Conservation (phyloP, 1,140 invertebrate species). For the Heliothis subflexa region DNA sequence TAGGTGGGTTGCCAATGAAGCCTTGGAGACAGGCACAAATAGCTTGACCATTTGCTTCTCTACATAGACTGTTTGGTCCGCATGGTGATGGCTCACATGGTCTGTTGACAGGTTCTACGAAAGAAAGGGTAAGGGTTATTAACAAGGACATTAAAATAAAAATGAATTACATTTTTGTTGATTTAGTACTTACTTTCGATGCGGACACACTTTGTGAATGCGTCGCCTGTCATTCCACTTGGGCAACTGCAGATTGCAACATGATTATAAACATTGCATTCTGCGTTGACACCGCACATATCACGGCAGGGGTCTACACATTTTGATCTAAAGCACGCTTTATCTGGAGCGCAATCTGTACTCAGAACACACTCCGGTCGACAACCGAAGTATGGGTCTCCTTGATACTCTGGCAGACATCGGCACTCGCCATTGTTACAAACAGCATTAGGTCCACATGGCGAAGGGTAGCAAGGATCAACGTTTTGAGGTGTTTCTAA, state of each 20-base stretch:
- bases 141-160: neutral
- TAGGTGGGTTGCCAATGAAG: slow-evolving; percentile 90
- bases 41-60: slow-evolving; percentile 88
- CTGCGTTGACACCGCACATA: slow-evolving; percentile 89
- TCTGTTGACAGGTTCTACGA: slow-evolving; percentile 68
- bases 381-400: slow-evolving; percentile 87
- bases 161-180: neutral
- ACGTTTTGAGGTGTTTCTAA: slow-evolving; percentile 73
- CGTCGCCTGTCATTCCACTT: slow-evolving; percentile 87
- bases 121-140: neutral
- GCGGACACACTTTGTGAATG: slow-evolving; percentile 86
- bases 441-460: slow-evolving; percentile 89
- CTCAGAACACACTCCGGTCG: slow-evolving; percentile 90
- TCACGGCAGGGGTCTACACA: slow-evolving; percentile 91
- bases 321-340: slow-evolving; percentile 90
- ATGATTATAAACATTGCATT: slow-evolving; percentile 89
- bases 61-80: slow-evolving; percentile 91
- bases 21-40: slow-evolving; percentile 90
- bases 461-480: slow-evolving; percentile 89
- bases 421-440: slow-evolving; percentile 88
- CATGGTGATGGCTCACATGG: slow-evolving; percentile 92
- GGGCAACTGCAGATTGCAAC: slow-evolving; percentile 89
- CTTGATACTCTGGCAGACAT: slow-evolving; percentile 90
- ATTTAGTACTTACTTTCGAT: slow-evolving; percentile 66
- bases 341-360: slow-evolving; percentile 89